Conservation (phyloP, 2,888 invertebrate genomes). For the Drosophila differens region DNA sequence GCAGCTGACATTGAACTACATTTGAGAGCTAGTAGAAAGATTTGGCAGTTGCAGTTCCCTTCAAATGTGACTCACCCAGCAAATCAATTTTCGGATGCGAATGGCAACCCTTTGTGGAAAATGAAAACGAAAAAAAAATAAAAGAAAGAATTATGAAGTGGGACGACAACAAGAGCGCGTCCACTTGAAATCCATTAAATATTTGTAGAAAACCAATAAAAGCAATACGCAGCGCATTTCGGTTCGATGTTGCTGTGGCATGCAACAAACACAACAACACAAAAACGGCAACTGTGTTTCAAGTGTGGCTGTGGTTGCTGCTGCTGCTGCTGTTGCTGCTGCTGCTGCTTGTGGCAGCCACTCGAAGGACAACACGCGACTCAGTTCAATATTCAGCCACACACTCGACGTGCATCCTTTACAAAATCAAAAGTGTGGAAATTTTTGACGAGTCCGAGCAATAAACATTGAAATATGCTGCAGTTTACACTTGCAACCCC, state of each 20-base stretch:
- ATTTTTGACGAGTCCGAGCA: slow-evolving; percentile 58
- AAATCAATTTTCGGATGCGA: slow-evolving; percentile 2
- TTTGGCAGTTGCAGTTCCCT: slow-evolving; percentile 41
- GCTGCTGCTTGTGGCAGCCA: slow-evolving; percentile 45
- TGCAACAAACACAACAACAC: slow-evolving; percentile 40
- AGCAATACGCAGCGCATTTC: slow-evolving; percentile 61
- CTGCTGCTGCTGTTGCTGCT: slow-evolving; percentile 13
- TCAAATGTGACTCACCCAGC: slow-evolving; percentile 20
- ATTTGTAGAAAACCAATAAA: slow-evolving; percentile 81
- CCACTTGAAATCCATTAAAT: slow-evolving; percentile 82
- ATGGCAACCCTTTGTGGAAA: slow-evolving; percentile 51
- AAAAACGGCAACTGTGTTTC: slow-evolving; percentile 77
- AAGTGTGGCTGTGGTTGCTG: slow-evolving; percentile 37
- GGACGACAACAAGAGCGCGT: slow-evolving; percentile 73
- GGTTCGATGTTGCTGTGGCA: slow-evolving; percentile 43
- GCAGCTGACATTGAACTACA: slow-evolving; percentile 42
- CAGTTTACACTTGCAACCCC: slow-evolving; percentile 56
- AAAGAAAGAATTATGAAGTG: slow-evolving; percentile 71
- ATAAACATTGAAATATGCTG: slow-evolving; percentile 69
- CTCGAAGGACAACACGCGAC: slow-evolving; percentile 78
- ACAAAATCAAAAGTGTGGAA: slow-evolving; percentile 78
- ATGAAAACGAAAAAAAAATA: background rate
- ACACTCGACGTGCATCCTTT: slow-evolving; percentile 62
- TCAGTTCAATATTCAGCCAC: slow-evolving; percentile 41
- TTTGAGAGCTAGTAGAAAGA: slow-evolving; percentile 4